A percentile compares a stretch with the other conserved stretches of the same genome.
Evolutionary conservation across 2,888 invertebrate species (phyloP).

Genomic region (Cyclophora albipunctata): DNA sequence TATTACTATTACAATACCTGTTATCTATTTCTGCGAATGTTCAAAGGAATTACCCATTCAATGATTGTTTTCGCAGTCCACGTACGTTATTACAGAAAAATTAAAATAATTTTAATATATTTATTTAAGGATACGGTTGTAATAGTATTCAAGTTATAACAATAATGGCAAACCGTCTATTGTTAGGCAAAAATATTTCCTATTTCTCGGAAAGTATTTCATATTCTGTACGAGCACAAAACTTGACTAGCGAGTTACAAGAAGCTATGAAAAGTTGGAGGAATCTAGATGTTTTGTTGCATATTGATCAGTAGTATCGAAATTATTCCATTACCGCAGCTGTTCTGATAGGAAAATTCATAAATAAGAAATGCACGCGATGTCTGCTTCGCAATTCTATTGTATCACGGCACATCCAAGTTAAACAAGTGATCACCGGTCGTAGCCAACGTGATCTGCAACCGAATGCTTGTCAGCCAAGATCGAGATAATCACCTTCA

Average conservation of each 20-base stretch:
- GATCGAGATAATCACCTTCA: conserved; percentile 30
- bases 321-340: conserved; percentile 63
- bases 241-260: conserved; percentile 22
- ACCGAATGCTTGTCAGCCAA: conserved; percentile 41
- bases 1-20: no score
- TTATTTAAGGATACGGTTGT: conserved; percentile 10
- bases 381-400: conserved; percentile 59
- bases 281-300: conserved; percentile 45
- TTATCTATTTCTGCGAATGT: no score
- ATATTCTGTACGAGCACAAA: no score
- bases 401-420: conserved; percentile 64
- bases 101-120: no score
- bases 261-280: conserved; percentile 38
- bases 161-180: no score
- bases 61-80: no score
- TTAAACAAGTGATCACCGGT: conserved; percentile 72
- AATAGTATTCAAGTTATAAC: no score
- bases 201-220: no score
- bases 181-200: no score
- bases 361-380: conserved; percentile 62
- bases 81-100: no score
- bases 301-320: conserved; percentile 58
- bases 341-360: conserved; percentile 55
- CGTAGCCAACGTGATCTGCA: conserved; percentile 54
- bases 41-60: no score